A percentile compares a stretch with the other conserved stretches of the same genome.
These are phyloP conservation scores for Gymnocephalus cernua DNA, from an alignment of 2,113 vertebrate species.

Conservation along the genomic window DNA sequence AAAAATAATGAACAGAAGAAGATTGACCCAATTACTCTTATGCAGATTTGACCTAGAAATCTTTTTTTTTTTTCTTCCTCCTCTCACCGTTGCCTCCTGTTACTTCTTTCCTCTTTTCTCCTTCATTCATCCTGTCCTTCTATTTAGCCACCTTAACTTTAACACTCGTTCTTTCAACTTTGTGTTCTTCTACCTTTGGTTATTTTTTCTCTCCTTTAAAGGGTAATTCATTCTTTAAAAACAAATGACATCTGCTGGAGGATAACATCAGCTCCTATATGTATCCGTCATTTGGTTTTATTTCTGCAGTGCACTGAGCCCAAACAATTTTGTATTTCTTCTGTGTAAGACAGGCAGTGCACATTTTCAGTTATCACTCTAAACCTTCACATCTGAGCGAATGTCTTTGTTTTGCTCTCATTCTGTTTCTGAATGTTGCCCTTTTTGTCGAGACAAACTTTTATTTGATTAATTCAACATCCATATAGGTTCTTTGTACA, in stretches of 20 bases:
- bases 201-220: conserved; percentile 31
- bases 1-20: conserved; percentile 16
- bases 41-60: conserved; percentile 33
- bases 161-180: conserved; percentile 15
- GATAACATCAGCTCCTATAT: conserved; percentile 41
- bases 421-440: conserved; percentile 7
- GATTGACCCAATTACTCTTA: conserved; percentile 26
- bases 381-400: conserved; percentile 9
- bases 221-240: conserved; percentile 58
- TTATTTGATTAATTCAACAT: conserved; percentile 7
- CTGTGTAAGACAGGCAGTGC: neutral
- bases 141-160: conserved; percentile 19
- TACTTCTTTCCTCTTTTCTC: conserved; percentile 22
- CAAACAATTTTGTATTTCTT: conserved; percentile 23
- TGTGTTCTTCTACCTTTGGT: conserved; percentile 25
- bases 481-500: neutral
- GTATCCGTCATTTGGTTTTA: conserved; percentile 21
- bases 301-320: conserved; percentile 9
- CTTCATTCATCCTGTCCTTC: too few species aligned
- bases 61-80: neutral
- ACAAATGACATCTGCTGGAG: conserved; percentile 46
- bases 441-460: neutral
- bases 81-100: neutral
- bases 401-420: conserved; percentile 13
- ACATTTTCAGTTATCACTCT: conserved; percentile 26